Base-by-base conservation (phyloP, 2,113 vertebrate species). In the Phyllostomus hastatus region DNA sequence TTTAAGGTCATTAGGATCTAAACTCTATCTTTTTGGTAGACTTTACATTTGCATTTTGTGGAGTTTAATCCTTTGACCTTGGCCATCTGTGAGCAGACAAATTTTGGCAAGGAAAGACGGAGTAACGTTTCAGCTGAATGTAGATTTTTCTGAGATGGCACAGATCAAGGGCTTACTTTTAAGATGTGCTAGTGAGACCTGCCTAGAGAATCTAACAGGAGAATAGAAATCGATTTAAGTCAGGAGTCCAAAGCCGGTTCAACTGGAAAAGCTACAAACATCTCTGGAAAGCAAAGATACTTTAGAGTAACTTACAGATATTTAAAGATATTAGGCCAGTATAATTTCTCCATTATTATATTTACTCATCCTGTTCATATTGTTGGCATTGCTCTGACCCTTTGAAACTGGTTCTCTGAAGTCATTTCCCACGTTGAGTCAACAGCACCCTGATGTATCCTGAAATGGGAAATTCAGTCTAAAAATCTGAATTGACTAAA, bases 301-400 rank as follows among this genome's bases (percentile, higher is more conserved):
- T 97, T 96, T 26, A 15, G 52, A 89, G 75, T 28, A 61, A 43
- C 48, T 94, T 50, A 52, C 1, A 52, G 79, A 89, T 89, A 70
- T 20, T 78, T 83, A 81, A 87, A 87, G 31, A 91, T 14, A 0
- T 46, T 57, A 88, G 92, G 84, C 92, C 88, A 94, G 50, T 11
- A 20, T 75, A 88, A 80, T 80, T 80, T 28, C 28, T 97, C 94
- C 57, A 92, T 95, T 90, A 28, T 41, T 50, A 14, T 94, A 50
- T 90, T 96, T 95, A 94, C 72, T 93, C 87, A 83, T 96, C 52
- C 67, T 4, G 4, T 95, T 73, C 75, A 46, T 81, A 28, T 64
- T 78, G 86, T 73, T 96, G 95, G 93, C 43, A 75, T 28, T 82
- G 95, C 57, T 96, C 82, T 82, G 92, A 76, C 91, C 90, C 93